These are phyloP conservation scores for Scleropages formosus DNA, from an alignment of 2,797 vertebrate species.

Conservation along the genomic window DNA sequence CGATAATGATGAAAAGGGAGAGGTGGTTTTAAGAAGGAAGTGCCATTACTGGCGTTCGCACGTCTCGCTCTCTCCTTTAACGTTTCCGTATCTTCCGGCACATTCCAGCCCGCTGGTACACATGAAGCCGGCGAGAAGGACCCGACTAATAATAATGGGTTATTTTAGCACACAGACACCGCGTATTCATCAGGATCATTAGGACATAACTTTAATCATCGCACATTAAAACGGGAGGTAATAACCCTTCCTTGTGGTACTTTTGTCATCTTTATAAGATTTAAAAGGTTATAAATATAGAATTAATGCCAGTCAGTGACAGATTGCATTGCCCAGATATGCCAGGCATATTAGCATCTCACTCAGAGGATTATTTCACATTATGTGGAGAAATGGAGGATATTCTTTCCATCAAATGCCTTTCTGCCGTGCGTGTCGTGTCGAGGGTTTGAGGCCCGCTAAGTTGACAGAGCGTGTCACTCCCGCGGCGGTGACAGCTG, in stretches of 20 bases:
- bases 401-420: conserved; percentile 61
- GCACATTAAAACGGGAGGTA: conserved; percentile 53
- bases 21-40: too few species aligned
- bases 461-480: conserved; percentile 74
- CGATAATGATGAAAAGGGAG: too few species aligned
- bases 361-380: conserved; percentile 72
- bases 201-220: conserved; percentile 31
- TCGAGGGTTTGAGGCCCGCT: conserved; percentile 71
- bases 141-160: conserved; percentile 11
- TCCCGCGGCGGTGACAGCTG: conserved; percentile 71
- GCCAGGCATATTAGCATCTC: conserved; percentile 72
- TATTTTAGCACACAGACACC: conserved; percentile 25
- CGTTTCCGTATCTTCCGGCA: background rate
- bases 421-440: conserved; percentile 54
- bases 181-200: conserved; percentile 22
- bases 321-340: conserved; percentile 77
- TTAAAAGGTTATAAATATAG: conserved; percentile 73
- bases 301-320: conserved; percentile 72
- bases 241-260: conserved; percentile 67
- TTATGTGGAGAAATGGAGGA: conserved; percentile 70
- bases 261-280: conserved; percentile 67
- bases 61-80: background rate
- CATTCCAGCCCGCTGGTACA: background rate
- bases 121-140: conserved; percentile 3
- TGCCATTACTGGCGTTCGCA: too few species aligned